Conservation (phyloP, 2,888 invertebrate genomes). For the Gastrophysa polygoni region DNA sequence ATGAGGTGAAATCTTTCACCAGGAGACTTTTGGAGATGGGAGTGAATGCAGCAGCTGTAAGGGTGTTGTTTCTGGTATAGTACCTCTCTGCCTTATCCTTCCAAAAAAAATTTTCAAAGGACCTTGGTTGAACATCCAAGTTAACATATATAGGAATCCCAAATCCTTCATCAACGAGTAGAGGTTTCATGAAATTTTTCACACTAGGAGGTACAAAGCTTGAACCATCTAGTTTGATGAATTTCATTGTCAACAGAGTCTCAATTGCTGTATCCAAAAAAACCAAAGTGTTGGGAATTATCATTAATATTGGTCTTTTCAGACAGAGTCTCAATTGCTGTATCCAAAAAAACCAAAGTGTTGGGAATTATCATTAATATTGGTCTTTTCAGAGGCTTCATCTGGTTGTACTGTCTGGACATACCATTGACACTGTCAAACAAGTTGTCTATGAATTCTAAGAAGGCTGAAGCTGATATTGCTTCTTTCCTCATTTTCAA, state of each 20-base stretch:
- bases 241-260: slow-evolving; percentile 12
- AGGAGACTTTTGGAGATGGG: slow-evolving; percentile 15
- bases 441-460: slow-evolving; percentile 24
- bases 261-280: slow-evolving; percentile 15
- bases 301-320: too few relatives aligned
- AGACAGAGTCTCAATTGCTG: slow-evolving; percentile 5
- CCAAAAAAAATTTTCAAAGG: slow-evolving; percentile 25
- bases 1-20: slow-evolving; percentile 18
- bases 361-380: slow-evolving; percentile 2
- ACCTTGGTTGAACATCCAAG: slow-evolving; percentile 25
- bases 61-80: slow-evolving; percentile 18
- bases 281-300: slow-evolving; percentile 10
- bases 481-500: too few relatives aligned
- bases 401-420: too few relatives aligned
- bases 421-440: slow-evolving; percentile 27
- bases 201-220: slow-evolving; percentile 28
- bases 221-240: slow-evolving; percentile 5
- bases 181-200: slow-evolving; percentile 30
- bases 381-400: slow-evolving; percentile 2
- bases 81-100: slow-evolving; percentile 19
- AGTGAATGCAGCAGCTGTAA: slow-evolving; percentile 3
- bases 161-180: neutral
- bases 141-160: slow-evolving; percentile 12
- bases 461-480: slow-evolving; percentile 21
- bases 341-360: slow-evolving; percentile 15